Evolutionary conservation across 2,113 vertebrate species (phyloP), one percentile per base, ranked within the genome.

Genomic region (Leucosticte australis): DNA sequence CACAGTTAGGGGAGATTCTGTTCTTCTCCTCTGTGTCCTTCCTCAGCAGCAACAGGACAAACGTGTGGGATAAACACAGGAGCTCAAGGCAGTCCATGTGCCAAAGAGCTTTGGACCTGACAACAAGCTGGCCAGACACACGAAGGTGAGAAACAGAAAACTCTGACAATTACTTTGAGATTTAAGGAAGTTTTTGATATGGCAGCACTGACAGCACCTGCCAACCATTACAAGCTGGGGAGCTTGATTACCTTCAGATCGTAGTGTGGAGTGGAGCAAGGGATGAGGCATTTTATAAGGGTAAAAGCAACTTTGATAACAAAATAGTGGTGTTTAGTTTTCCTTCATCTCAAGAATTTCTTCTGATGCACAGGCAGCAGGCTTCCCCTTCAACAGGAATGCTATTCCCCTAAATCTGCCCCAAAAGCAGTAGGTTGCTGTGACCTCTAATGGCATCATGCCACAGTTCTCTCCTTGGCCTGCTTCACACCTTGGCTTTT

Each of bases 371-470:
- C 0, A 70, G 84, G 71, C 78, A 95, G 62, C 55, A 74, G 55
- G 47, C 75, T 87, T 74, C 59, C 70, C 55, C 63, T 90, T 39
- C 82, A 87, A n/a, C 18, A 84, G 67, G 57, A 94, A 94, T 47
- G 78, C 30, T 73, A 30, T 69, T 92, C 59, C 55, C 46, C 60
- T 21, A 41, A 55, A 67, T 83, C 67, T 79, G 52, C 85, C 3
- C 3, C 52, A 94, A 68, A 13, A 89, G 62, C 80, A 30, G n/a
- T 46, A 85, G 94, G 91, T 91, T 96, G 67, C 44, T 91, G 50
- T 83, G 95, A 96, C 95, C 95, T 88, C 75, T 47, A 47, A 96
- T 77, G 95, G 96, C 88, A 85, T 41, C 50, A 27, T 2, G 78
- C 93, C 95, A 86, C 50, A 90, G 68, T 35, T 42, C 47, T 94